Evolutionary conservation across 1,140 invertebrate species (phyloP).

Genomic region (Nebria ingens): DNA sequence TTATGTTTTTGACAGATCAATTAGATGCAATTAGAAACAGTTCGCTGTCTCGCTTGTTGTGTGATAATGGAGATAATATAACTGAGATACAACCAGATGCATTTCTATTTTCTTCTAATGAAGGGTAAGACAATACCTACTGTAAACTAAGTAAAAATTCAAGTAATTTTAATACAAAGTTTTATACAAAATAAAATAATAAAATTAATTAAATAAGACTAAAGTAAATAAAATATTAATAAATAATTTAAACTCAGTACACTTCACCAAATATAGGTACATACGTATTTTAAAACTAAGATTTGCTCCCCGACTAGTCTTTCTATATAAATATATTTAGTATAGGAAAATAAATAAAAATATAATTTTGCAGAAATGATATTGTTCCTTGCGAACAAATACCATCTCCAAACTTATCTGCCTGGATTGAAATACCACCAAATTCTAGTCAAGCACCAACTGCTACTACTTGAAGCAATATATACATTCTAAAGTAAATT

Average conservation of each 20-base stretch:
- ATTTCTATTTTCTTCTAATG: conserved; percentile 49
- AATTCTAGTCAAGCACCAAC: too few species aligned
- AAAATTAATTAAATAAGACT: background rate
- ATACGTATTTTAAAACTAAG: background rate
- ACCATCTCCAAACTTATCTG: conserved; percentile 42
- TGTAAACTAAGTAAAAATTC: too few species aligned
- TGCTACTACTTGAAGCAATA: background rate
- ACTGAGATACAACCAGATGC: conserved; percentile 56
- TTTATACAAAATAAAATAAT: too few species aligned
- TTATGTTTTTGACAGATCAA: conserved; percentile 28
- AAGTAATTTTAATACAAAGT: too few species aligned
- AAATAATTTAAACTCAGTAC: too few species aligned
- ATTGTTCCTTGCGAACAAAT: conserved; percentile 59
- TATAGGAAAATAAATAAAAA: too few species aligned
- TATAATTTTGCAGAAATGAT: conserved; percentile 48
- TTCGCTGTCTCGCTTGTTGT: conserved; percentile 36
- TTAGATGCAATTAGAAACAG: conserved; percentile 33
- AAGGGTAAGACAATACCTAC: too few species aligned
- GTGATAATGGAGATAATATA: conserved; percentile 74
- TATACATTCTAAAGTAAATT: too few species aligned
- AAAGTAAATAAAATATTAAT: too few species aligned
- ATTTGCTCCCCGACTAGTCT: too few species aligned
- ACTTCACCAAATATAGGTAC: too few species aligned
- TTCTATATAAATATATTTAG: background rate
- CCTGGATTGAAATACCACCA: conserved; percentile 40